phyloP scores from a whole-genome alignment of 2,113 vertebrate genomes.

The Montifringilla adamsi region DNA sequence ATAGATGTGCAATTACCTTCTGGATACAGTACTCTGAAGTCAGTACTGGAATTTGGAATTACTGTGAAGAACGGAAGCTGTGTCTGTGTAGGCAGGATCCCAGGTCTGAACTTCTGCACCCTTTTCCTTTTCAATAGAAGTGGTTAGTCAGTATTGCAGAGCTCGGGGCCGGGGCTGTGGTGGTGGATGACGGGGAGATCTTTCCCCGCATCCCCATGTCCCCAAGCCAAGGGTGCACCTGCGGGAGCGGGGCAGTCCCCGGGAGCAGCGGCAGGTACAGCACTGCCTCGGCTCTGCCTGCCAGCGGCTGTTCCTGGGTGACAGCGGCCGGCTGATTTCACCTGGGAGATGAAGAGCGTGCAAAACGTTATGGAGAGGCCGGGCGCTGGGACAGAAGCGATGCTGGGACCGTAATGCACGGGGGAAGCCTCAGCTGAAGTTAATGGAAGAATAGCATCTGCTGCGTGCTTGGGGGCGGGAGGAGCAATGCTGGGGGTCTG shows the following conservation, averaged over 20 bases:
- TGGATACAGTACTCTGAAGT: neutral
- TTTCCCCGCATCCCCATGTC: rapidly evolving
- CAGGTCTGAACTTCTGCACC: rapidly evolving
- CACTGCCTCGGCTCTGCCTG: rapidly evolving
- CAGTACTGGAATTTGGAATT: neutral
- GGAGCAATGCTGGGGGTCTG: neutral
- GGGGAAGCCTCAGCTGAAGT: no score
- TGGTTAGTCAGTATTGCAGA: no score
- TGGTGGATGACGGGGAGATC: rapidly evolving
- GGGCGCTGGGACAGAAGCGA: neutral
- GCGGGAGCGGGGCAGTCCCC: neutral
- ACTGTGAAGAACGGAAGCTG: neutral
- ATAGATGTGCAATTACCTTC: neutral
- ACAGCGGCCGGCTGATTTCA: rapidly evolving
- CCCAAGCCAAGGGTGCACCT: rapidly evolving
- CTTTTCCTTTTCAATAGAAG: neutral
- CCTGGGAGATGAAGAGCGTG: rapidly evolving
- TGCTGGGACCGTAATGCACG: rapidly evolving
- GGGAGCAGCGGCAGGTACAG: neutral
- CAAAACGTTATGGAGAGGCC: rapidly evolving
- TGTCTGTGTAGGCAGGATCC: neutral
- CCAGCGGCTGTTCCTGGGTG: rapidly evolving
- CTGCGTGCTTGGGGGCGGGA: rapidly evolving
- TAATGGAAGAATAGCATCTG: neutral
- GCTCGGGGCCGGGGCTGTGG: rapidly evolving